phyloP scores from a whole-genome alignment of 2,113 vertebrate species.

The Desmodus rotundus region DNA sequence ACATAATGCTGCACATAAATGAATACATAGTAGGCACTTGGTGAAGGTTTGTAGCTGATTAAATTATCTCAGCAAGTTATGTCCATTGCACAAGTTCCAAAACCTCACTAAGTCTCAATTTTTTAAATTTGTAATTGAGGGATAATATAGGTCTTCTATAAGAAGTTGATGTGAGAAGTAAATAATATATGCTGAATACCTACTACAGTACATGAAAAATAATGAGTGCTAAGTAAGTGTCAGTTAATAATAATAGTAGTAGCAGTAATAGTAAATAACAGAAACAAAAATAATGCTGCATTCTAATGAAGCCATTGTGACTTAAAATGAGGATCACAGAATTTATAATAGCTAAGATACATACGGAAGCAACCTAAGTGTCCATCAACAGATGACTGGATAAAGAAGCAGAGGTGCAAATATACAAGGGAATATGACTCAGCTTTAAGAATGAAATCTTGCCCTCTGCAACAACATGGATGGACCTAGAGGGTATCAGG shows the following conservation, averaged over 20 bases:
- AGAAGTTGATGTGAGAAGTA: neutral
- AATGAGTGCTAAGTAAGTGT: neutral
- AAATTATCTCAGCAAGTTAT: neutral
- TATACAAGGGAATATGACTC: neutral
- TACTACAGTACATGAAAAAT: neutral
- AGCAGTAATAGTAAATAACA: neutral
- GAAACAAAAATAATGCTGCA: neutral
- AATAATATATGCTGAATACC: neutral
- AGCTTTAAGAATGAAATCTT: neutral
- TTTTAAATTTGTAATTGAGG: neutral
- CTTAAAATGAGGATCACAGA: neutral
- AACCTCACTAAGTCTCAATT: neutral
- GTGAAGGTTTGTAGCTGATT: neutral
- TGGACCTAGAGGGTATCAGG: neutral
- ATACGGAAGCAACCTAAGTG: neutral
- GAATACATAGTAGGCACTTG: neutral
- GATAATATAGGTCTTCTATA: neutral
- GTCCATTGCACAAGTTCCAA: neutral
- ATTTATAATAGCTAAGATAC: neutral
- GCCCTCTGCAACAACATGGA: neutral
- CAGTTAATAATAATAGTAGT: neutral
- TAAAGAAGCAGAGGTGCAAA: neutral
- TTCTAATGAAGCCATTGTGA: neutral
- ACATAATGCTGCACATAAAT: neutral
- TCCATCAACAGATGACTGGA: neutral